These are phyloP conservation scores for Gymnothorax javanicus DNA, from an alignment of 2,797 vertebrate genomes.

Conservation along the genomic window DNA sequence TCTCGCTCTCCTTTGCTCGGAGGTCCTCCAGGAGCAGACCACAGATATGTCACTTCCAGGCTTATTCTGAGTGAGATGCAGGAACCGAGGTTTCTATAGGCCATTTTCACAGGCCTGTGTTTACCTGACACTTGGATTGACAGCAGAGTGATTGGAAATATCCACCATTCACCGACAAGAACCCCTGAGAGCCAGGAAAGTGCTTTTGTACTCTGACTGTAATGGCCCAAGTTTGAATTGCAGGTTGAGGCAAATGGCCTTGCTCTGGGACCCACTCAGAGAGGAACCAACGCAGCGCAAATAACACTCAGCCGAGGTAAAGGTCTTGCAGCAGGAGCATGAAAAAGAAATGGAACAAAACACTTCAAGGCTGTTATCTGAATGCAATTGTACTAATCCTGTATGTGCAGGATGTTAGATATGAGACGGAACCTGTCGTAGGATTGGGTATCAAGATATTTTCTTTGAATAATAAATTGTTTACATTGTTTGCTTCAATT, in stretches of 20 bases:
- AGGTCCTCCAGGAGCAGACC: constrained; percentile 73
- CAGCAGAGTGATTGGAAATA: constrained; percentile 87
- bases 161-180: constrained; percentile 81
- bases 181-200: constrained; percentile 83
- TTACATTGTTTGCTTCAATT: background rate
- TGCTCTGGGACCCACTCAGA: constrained; percentile 73
- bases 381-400: constrained; percentile 65
- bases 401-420: constrained; percentile 40
- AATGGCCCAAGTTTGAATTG: constrained; percentile 87
- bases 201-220: constrained; percentile 87
- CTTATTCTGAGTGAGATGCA: constrained; percentile 56
- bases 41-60: constrained; percentile 68
- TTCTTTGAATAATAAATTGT: background rate
- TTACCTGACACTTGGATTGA: constrained; percentile 87
- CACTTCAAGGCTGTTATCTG: constrained; percentile 69
- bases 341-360: constrained; percentile 61
- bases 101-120: constrained; percentile 81
- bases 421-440: constrained; percentile 7
- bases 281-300: constrained; percentile 82
- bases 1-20: constrained; percentile 65
- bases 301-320: constrained; percentile 75
- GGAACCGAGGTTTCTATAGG: constrained; percentile 75
- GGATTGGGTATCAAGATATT: background rate
- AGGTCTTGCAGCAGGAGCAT: constrained; percentile 66
- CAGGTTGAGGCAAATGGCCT: constrained; percentile 84